These are phyloP conservation scores for Antheraea mylitta DNA, from an alignment of 1,140 invertebrate species.

Conservation along the genomic window DNA sequence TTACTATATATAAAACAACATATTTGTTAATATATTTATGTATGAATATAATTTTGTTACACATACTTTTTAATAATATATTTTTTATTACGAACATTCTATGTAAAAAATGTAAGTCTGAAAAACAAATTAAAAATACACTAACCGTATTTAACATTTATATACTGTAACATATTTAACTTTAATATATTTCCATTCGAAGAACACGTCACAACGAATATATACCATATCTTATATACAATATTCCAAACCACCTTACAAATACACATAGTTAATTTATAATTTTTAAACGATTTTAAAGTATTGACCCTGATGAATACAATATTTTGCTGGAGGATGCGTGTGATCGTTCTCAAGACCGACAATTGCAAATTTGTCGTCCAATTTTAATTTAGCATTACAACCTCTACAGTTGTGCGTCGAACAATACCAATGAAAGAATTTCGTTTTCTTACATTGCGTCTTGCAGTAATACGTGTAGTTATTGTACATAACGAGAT, in stretches of 20 bases:
- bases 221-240: neutral
- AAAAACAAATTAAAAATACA: too few relatives aligned
- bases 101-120: too few relatives aligned
- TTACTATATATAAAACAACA: too few relatives aligned
- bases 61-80: too few relatives aligned
- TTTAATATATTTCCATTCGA: too few relatives aligned
- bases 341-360: slow-evolving; percentile 41
- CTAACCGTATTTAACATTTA: too few relatives aligned
- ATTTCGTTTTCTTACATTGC: slow-evolving; percentile 43
- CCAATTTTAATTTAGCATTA: slow-evolving; percentile 50
- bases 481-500: slow-evolving; percentile 49
- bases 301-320: slow-evolving; percentile 48
- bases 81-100: too few relatives aligned
- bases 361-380: slow-evolving; percentile 44
- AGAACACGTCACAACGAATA: neutral
- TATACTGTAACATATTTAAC: too few relatives aligned
- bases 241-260: too few relatives aligned
- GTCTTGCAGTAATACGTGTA: slow-evolving; percentile 64
- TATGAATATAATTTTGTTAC: too few relatives aligned
- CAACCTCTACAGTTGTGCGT: slow-evolving; percentile 61
- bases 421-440: slow-evolving; percentile 57
- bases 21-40: too few relatives aligned
- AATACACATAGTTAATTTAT: too few relatives aligned
- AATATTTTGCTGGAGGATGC: slow-evolving; percentile 50
- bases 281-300: slow-evolving; percentile 30